Evolutionary conservation across 2,797 vertebrate species (phyloP).

Genomic region (Pangasius krempfi): DNA sequence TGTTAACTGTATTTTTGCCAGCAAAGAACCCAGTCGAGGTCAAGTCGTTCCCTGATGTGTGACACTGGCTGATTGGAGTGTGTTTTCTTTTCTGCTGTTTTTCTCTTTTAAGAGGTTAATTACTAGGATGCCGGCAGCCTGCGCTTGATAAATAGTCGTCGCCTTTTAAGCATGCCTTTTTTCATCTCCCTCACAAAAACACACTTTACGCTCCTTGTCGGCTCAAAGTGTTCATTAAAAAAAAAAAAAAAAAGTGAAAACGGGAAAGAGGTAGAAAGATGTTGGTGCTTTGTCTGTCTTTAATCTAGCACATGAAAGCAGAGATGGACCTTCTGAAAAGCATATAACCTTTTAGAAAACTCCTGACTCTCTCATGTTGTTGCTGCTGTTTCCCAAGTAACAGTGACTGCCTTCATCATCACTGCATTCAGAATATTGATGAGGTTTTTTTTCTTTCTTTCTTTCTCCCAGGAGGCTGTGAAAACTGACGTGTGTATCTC

Average conservation of each 20-base stretch:
- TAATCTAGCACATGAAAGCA: constrained; percentile 26
- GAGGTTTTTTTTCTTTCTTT: constrained; percentile 2
- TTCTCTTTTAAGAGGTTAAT: constrained; percentile 50
- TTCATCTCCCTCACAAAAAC: constrained; percentile 5
- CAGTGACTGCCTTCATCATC: constrained; percentile 50
- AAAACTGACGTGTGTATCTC: not conserved
- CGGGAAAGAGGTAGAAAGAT: not conserved
- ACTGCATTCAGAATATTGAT: constrained; percentile 43
- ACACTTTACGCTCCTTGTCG: not conserved
- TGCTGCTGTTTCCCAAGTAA: constrained; percentile 57
- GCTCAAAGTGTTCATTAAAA: constrained; percentile 3
- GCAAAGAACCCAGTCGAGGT: not conserved
- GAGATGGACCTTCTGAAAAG: constrained; percentile 4
- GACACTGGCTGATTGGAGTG: constrained; percentile 41
- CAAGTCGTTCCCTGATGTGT: not conserved
- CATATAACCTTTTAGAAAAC: constrained; percentile 7
- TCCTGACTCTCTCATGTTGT: constrained; percentile 19
- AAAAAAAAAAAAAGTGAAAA: not conserved
- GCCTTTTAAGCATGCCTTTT: constrained; percentile 21
- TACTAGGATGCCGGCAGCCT: constrained; percentile 13
- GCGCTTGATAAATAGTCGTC: constrained; percentile 33
- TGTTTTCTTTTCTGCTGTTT: constrained; percentile 37
- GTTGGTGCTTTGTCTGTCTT: not conserved
- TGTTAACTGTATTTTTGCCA: not conserved
- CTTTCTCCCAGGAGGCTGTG: constrained; percentile 7